Percentiles rank a stretch among this genome's conserved stretches.
Evolutionary conservation across 2,113 vertebrate genomes (phyloP).

Genomic region (Regulus satrapa): DNA sequence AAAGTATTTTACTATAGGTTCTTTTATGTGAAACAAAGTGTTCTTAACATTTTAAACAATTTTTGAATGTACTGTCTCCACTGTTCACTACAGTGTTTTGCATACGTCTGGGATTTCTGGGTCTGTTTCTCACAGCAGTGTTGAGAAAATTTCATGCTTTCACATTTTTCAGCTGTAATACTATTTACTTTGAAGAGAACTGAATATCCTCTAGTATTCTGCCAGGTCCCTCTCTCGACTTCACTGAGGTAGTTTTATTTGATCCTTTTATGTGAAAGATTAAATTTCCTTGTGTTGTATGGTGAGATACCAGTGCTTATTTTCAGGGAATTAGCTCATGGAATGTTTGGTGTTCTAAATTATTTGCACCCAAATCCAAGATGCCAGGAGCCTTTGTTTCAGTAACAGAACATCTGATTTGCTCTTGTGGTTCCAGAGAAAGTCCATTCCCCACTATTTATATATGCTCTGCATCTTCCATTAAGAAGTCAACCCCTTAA

Average conservation of each 20-base stretch:
- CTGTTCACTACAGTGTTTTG: not conserved
- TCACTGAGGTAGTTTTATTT: constrained; percentile 46
- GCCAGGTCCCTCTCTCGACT: constrained; percentile 1
- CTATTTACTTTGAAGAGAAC: constrained; percentile 42
- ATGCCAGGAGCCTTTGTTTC: constrained; percentile 33
- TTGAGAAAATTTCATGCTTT: constrained; percentile 60
- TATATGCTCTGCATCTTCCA: constrained; percentile 8
- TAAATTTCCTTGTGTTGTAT: constrained; percentile 7
- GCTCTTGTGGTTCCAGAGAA: constrained; percentile 1
- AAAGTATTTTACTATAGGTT: not conserved
- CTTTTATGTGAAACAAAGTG: not conserved
- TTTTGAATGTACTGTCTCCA: not conserved
- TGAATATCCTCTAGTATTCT: constrained; percentile 30
- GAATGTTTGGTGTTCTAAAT: not conserved
- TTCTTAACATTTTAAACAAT: not conserved
- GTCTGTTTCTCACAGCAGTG: constrained; percentile 21
- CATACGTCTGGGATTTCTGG: not conserved
- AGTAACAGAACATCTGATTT: constrained; percentile 35
- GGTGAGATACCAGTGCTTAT: constrained; percentile 13
- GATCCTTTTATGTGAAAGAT: constrained; percentile 51
- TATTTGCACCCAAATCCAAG: not conserved
- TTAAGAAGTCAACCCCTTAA: not conserved
- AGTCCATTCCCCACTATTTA: not conserved
- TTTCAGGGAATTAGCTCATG: constrained; percentile 11
- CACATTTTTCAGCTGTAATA: constrained; percentile 40